Evolutionary conservation across 2,888 invertebrate genomes (phyloP).

Genomic region (Thera obeliscata): DNA sequence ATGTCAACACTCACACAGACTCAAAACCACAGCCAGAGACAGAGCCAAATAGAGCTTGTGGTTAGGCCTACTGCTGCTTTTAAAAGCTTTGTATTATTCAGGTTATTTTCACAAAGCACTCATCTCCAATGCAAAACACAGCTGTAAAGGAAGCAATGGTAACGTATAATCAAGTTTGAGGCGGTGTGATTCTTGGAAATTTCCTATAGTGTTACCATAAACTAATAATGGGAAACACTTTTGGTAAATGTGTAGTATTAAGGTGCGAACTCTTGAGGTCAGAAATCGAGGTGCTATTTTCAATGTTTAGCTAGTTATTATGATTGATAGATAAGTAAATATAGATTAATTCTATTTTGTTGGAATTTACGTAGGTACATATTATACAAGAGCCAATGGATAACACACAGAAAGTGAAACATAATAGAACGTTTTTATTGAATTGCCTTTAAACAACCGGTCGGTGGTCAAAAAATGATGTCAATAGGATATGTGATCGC

Average conservation of each 20-base stretch:
- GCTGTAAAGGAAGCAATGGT: constrained; percentile 18
- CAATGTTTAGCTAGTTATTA: constrained; percentile 3
- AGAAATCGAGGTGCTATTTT: constrained; percentile 18
- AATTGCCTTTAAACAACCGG: no score
- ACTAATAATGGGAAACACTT: constrained; percentile 39
- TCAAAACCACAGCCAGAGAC: no score
- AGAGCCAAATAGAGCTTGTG: no score
- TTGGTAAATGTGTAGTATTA: constrained; percentile 30
- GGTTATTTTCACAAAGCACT: constrained; percentile 27
- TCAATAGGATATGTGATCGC: no score
- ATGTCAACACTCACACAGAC: no score
- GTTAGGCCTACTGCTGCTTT: not conserved
- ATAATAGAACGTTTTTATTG: no score
- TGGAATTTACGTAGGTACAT: no score
- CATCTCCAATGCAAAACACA: constrained; percentile 28
- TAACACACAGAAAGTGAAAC: no score
- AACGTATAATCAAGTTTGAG: constrained; percentile 27
- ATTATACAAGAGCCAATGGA: no score
- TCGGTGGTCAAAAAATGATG: no score
- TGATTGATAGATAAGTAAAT: not conserved
- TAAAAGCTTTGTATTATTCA: constrained; percentile 28
- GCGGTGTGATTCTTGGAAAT: constrained; percentile 30
- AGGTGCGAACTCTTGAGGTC: constrained; percentile 27
- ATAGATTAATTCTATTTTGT: not conserved
- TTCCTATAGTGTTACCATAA: constrained; percentile 36